These are phyloP conservation scores for Saxidomus purpurata DNA, from an alignment of 1,140 invertebrate species.

Conservation along the genomic window DNA sequence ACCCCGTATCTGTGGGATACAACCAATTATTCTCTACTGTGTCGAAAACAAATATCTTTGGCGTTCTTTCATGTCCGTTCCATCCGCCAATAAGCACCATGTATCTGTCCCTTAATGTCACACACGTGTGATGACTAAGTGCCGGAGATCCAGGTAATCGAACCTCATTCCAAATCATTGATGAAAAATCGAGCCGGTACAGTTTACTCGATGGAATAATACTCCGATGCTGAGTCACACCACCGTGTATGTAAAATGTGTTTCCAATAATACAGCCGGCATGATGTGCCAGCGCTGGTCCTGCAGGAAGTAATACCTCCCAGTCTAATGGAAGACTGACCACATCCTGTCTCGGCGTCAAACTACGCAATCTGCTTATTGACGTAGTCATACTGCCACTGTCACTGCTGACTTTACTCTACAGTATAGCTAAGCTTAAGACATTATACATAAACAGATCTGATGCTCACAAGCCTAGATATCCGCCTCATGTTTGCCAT, in stretches of 20 bases:
- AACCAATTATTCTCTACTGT: conserved; percentile 78
- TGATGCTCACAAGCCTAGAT: too few species aligned
- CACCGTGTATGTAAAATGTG: conserved; percentile 83
- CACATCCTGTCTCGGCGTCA: background rate
- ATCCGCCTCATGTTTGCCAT: background rate
- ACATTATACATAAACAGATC: too few species aligned
- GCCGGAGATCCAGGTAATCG: conserved; percentile 74
- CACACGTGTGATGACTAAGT: conserved; percentile 84
- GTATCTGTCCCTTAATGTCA: conserved; percentile 80
- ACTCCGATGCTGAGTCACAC: conserved; percentile 73
- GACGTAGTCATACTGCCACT: background rate
- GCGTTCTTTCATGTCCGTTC: conserved; percentile 82
- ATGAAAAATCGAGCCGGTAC: conserved; percentile 73
- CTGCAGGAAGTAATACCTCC: conserved; percentile 77
- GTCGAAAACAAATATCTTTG: conserved; percentile 80
- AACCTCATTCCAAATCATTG: conserved; percentile 74
- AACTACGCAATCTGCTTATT: background rate
- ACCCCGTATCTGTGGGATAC: conserved; percentile 74
- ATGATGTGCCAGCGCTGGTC: conserved; percentile 82
- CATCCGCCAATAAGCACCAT: conserved; percentile 85
- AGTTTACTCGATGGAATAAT: conserved; percentile 79
- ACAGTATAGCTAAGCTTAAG: too few species aligned
- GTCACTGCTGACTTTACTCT: too few species aligned
- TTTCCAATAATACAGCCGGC: conserved; percentile 71
- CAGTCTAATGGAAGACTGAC: conserved; percentile 67